These are phyloP conservation scores for Mythimna albipuncta DNA, from an alignment of 2,888 invertebrate species.

Conservation along the genomic window DNA sequence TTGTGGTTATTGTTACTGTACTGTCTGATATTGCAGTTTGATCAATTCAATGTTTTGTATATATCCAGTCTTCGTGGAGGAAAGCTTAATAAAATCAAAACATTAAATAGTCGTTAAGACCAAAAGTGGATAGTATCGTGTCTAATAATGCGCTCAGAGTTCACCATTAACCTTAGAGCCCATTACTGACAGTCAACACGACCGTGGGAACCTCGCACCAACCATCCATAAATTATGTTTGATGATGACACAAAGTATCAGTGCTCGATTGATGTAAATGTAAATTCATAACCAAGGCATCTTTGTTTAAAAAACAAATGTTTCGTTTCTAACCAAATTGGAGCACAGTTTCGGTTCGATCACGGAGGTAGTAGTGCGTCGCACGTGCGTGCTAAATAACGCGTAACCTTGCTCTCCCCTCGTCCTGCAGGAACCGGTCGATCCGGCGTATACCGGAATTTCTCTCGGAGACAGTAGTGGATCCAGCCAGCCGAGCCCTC, in stretches of 20 bases:
- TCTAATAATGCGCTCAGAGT: conserved; percentile 22
- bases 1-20: conserved; percentile 21
- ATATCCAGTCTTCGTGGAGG: conserved; percentile 15
- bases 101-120: neutral
- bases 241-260: conserved; percentile 51
- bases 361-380: conserved; percentile 59
- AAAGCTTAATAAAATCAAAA: conserved; percentile 1
- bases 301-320: conserved; percentile 29
- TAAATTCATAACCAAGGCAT: conserved; percentile 3
- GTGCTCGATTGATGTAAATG: conserved; percentile 25
- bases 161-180: conserved; percentile 44
- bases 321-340: conserved; percentile 12
- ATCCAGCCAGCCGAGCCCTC: conserved; percentile 69
- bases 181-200: conserved; percentile 44
- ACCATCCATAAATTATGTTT: conserved; percentile 52
- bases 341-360: conserved; percentile 40
- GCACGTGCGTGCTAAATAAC: conserved; percentile 83
- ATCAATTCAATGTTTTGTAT: conserved; percentile 22
- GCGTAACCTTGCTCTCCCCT: conserved; percentile 85
- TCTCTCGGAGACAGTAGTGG: conserved; percentile 74
- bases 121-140: conserved; percentile 21
- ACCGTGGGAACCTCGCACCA: conserved; percentile 60
- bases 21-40: conserved; percentile 4
- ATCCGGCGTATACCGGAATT: conserved; percentile 77
- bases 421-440: conserved; percentile 84